phyloP scores from a whole-genome alignment of 2,888 invertebrate genomes.

The Mesochorus sp. region DNA sequence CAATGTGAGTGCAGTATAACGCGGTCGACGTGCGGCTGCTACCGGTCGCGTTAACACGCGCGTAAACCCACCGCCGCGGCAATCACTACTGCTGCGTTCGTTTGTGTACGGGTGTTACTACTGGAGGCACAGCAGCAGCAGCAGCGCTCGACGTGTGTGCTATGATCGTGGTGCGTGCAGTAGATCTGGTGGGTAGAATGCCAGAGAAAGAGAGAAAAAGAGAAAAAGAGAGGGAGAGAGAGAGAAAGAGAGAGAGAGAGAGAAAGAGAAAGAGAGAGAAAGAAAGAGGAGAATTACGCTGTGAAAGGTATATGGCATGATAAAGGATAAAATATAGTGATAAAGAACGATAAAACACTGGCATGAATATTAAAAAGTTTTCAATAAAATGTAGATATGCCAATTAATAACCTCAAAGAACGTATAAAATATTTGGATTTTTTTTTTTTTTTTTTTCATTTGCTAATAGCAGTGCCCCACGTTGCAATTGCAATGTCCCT shows the following conservation, averaged over 20 bases:
- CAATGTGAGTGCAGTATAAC: conserved; percentile 56
- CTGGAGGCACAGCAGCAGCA: conserved; percentile 6
- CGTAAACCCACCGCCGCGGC: conserved; percentile 59
- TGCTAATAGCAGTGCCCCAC: too few relatives aligned
- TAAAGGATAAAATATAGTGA: too few relatives aligned
- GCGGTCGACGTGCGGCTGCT: conserved; percentile 67
- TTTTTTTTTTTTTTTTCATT: too few relatives aligned
- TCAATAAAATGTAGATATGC: too few relatives aligned
- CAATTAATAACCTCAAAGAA: too few relatives aligned
- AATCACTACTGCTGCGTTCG: conserved; percentile 8
- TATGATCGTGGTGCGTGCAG: conserved; percentile 23
- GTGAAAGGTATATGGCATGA: not conserved
- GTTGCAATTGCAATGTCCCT: too few relatives aligned
- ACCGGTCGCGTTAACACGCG: conserved; percentile 67
- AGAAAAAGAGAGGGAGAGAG: conserved; percentile 1
- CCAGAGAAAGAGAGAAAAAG: conserved; percentile 19
- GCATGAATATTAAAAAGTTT: too few relatives aligned
- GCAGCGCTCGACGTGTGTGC: not conserved
- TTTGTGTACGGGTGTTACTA: conserved; percentile 27
- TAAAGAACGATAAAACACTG: too few relatives aligned
- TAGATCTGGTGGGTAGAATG: not conserved
- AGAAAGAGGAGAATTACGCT: conserved; percentile 6
- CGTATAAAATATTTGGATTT: too few relatives aligned
- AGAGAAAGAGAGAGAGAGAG: not conserved
- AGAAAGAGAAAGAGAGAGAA: conserved; percentile 5